Evolutionary conservation across 2,888 invertebrate genomes (phyloP).

Genomic region (Sphaerophoria rueppellii): DNA sequence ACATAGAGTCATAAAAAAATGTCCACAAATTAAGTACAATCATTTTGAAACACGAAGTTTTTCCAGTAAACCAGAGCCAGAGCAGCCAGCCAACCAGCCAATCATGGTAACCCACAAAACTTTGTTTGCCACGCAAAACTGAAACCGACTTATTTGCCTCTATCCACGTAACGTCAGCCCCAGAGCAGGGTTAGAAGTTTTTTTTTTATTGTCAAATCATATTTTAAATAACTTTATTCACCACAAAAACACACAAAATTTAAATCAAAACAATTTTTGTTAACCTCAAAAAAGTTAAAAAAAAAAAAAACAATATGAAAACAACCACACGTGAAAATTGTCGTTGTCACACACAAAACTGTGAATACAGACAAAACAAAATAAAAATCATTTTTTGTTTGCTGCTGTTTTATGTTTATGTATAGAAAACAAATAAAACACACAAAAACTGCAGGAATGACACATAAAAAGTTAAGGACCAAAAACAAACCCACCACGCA

Average conservation of each 20-base stretch:
- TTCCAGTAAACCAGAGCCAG: conserved; percentile 1
- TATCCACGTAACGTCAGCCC: neutral
- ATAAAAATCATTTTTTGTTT: conserved; percentile 24
- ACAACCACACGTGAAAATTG: conserved; percentile 67
- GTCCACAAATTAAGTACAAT: conserved; percentile 56
- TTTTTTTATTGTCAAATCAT: conserved; percentile 6
- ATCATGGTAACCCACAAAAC: conserved; percentile 66
- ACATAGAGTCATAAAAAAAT: conserved; percentile 23
- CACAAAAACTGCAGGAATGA: conserved; percentile 43
- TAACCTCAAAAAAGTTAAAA: conserved; percentile 58
- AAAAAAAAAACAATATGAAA: conserved; percentile 57
- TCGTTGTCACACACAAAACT: conserved; percentile 63
- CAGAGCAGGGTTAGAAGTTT: conserved; percentile 45
- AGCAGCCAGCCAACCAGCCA: conserved; percentile 36
- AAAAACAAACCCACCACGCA: conserved; percentile 14
- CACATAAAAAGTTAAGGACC: conserved; percentile 45
- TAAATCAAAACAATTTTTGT: conserved; percentile 65
- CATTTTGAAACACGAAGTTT: conserved; percentile 55
- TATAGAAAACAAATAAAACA: conserved; percentile 22
- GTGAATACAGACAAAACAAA: conserved; percentile 45
- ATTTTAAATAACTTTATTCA: conserved; percentile 60
- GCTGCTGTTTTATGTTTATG: neutral
- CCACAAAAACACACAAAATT: conserved; percentile 64
- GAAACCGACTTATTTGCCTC: conserved; percentile 47
- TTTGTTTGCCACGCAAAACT: conserved; percentile 41